Conservation (phyloP, 2,113 vertebrate genomes). For the Ginglymostoma cirratum region DNA sequence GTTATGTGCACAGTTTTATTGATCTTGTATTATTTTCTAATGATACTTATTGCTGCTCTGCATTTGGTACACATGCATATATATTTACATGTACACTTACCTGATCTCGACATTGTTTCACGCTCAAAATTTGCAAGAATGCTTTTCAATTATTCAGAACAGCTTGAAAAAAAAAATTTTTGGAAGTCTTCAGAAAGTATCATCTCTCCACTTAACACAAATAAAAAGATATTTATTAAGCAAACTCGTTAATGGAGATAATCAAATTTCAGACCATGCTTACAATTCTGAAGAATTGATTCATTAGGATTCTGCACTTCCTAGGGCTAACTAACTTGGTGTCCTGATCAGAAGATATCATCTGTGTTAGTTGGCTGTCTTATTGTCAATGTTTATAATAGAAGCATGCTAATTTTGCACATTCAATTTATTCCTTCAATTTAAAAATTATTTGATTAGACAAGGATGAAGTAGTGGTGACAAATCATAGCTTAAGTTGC, state of each 20-base stretch:
- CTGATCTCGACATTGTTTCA: background rate
- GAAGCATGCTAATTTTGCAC: background rate
- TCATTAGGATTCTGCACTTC: background rate
- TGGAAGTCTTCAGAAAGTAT: background rate
- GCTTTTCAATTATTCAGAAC: background rate
- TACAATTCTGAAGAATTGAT: slow-evolving; percentile 5
- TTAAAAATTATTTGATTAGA: background rate
- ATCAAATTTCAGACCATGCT: background rate
- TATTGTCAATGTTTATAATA: background rate
- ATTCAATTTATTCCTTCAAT: background rate
- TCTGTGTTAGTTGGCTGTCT: background rate
- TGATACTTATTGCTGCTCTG: background rate
- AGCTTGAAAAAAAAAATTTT: background rate
- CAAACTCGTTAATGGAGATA: background rate
- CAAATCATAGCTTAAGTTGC: background rate
- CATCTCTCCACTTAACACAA: background rate
- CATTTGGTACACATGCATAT: background rate
- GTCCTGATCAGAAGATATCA: background rate
- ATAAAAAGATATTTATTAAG: background rate
- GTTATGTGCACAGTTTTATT: too few species aligned
- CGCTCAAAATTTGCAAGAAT: background rate
- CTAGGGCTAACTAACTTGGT: background rate
- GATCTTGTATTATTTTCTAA: too few species aligned
- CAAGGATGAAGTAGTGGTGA: background rate
- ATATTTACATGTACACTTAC: too few species aligned